Conservation (phyloP, 2,888 invertebrate genomes). For the Nomada ferruginata region DNA sequence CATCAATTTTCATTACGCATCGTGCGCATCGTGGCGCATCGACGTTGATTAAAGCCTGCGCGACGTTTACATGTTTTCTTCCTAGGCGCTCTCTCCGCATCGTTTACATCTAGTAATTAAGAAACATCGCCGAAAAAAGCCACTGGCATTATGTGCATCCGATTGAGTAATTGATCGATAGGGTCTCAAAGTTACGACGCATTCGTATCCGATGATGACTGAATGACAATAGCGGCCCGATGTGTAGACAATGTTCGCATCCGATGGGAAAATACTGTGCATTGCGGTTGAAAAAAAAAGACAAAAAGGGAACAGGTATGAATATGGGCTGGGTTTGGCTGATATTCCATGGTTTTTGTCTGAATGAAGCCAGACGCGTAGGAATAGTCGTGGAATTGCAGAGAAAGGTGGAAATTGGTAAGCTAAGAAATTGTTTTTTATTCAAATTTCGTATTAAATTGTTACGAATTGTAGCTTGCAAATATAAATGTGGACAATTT, state of each 20-base stretch:
- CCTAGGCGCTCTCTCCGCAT: conserved; percentile 58
- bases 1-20: conserved; percentile 83
- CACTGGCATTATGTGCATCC: conserved; percentile 67
- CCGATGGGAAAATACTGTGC: conserved; percentile 1
- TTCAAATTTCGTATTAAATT: too few relatives aligned
- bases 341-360: background rate
- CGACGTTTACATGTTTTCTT: conserved; percentile 78
- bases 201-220: conserved; percentile 72
- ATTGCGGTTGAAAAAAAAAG: conserved; percentile 10
- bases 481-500: too few relatives aligned
- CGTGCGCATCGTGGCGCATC: conserved; percentile 72
- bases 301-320: background rate
- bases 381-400: background rate
- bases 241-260: conserved; percentile 3
- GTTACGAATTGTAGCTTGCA: too few relatives aligned
- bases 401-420: background rate
- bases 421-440: background rate
- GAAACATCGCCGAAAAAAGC: conserved; percentile 61
- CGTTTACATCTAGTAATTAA: conserved; percentile 79
- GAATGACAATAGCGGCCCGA: conserved; percentile 57
- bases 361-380: too few relatives aligned
- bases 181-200: conserved; percentile 71
- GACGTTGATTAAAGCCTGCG: conserved; percentile 75
- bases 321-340: conserved; percentile 1
- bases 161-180: conserved; percentile 77